A percentile compares a stretch with the other conserved stretches of the same genome.
These are phyloP conservation scores for Drymonia ruficornis DNA, from an alignment of 2,888 invertebrate genomes.

Conservation along the genomic window DNA sequence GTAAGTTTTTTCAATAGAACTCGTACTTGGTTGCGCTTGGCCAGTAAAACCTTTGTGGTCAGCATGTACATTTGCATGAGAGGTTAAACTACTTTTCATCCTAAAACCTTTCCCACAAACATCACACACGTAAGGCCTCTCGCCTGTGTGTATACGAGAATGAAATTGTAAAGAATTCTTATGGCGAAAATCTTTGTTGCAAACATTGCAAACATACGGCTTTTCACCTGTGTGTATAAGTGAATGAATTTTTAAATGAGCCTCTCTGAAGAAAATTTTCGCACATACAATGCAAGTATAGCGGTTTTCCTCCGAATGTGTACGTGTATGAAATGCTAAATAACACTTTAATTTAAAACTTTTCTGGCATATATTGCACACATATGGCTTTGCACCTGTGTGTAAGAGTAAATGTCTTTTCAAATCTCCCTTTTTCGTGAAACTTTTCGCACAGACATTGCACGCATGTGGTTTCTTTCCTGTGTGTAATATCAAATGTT, in stretches of 20 bases:
- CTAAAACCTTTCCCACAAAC: not conserved
- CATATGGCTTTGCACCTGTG: no score
- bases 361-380: not conserved
- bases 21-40: no score
- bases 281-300: not conserved
- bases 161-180: not conserved
- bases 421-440: not conserved
- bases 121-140: not conserved
- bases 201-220: not conserved
- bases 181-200: not conserved
- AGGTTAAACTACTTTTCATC: no score
- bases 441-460: not conserved
- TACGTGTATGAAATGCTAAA: not conserved
- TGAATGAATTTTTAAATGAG: not conserved
- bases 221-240: not conserved
- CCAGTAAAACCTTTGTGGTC: no score
- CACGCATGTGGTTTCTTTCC: not conserved
- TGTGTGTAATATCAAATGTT: not conserved
- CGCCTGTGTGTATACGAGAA: not conserved
- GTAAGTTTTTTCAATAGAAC: no score
- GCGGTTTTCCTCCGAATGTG: not conserved
- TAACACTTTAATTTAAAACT: not conserved
- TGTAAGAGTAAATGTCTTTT: no score
- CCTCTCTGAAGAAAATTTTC: not conserved
- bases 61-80: no score